These are phyloP conservation scores for Oxyteleia sp. DNA, from an alignment of 2,888 invertebrate species.

Conservation along the genomic window DNA sequence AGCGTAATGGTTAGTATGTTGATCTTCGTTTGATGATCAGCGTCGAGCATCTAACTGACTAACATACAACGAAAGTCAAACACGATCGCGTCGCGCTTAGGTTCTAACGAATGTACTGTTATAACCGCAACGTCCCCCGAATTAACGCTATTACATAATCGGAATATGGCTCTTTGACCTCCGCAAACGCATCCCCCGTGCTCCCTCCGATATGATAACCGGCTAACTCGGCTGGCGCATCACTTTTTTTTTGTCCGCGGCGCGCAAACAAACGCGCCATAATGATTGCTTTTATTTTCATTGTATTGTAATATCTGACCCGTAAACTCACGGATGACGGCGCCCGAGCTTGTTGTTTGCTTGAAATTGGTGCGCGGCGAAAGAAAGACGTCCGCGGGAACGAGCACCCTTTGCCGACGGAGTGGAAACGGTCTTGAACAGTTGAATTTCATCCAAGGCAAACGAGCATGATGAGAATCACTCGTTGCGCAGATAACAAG, in stretches of 20 bases:
- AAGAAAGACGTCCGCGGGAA: slow-evolving; percentile 30
- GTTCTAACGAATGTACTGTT: slow-evolving; percentile 63
- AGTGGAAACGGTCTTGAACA: slow-evolving; percentile 56
- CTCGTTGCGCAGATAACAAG: slow-evolving; percentile 75
- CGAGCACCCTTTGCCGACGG: slow-evolving; percentile 23
- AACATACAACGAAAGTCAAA: slow-evolving; percentile 64
- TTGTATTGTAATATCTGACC: slow-evolving; percentile 58
- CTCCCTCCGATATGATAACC: slow-evolving; percentile 1
- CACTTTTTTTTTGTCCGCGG: background rate
- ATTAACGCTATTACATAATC: slow-evolving; percentile 40
- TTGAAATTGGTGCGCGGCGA: slow-evolving; percentile 37
- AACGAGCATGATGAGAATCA: slow-evolving; percentile 72
- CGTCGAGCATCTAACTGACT: slow-evolving; percentile 38
- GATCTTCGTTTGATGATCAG: too few species aligned
- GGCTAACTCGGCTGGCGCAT: slow-evolving; percentile 6
- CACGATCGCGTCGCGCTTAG: slow-evolving; percentile 38
- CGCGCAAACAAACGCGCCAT: slow-evolving; percentile 26
- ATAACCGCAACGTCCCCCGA: slow-evolving; percentile 44
- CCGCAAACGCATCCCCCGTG: background rate
- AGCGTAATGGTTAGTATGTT: too few species aligned
- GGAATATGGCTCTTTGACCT: slow-evolving; percentile 12
- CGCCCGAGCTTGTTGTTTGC: slow-evolving; percentile 18
- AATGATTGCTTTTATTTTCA: slow-evolving; percentile 52
- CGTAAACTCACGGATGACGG: slow-evolving; percentile 55
- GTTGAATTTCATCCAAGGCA: slow-evolving; percentile 69